Conservation (phyloP, 2,113 vertebrate species). For the Perognathus longimembris region DNA sequence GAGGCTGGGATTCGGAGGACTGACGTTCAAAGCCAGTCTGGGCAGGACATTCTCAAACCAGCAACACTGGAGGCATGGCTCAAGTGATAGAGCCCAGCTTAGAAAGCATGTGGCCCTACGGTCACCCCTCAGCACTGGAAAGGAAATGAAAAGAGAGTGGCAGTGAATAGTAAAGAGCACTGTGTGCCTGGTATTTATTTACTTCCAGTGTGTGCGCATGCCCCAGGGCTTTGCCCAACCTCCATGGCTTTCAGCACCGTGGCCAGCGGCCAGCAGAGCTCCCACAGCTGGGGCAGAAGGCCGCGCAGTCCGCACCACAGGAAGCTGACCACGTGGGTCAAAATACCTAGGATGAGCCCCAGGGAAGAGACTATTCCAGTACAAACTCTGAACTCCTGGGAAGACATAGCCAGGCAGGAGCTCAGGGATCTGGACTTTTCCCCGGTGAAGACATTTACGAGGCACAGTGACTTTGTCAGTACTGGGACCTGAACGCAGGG, state of each 20-base stretch:
- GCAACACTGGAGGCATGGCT: no score
- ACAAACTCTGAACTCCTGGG: neutral
- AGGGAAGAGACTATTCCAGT: neutral
- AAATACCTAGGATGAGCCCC: neutral
- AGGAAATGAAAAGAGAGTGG: neutral
- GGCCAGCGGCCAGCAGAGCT: conserved; percentile 17
- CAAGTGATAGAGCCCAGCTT: no score
- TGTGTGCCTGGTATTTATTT: neutral
- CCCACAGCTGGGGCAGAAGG: rapidly evolving
- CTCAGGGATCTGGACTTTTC: no score
- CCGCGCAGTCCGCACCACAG: rapidly evolving
- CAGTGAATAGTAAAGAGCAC: neutral
- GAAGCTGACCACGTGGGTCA: neutral
- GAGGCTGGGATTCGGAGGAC: no score
- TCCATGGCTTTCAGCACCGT: neutral
- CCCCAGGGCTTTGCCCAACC: rapidly evolving
- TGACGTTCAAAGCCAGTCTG: no score
- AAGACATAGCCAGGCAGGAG: neutral
- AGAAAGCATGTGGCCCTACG: no score
- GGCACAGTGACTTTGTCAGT: no score
- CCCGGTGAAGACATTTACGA: no score
- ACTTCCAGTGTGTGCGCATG: rapidly evolving
- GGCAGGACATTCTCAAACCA: no score
- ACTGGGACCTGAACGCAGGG: no score
- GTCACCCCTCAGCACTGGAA: no score